Percentiles rank a stretch among this genome's conserved stretches.
Conservation (phyloP, 2,797 vertebrate species). For the Leuciscus waleckii region DNA sequence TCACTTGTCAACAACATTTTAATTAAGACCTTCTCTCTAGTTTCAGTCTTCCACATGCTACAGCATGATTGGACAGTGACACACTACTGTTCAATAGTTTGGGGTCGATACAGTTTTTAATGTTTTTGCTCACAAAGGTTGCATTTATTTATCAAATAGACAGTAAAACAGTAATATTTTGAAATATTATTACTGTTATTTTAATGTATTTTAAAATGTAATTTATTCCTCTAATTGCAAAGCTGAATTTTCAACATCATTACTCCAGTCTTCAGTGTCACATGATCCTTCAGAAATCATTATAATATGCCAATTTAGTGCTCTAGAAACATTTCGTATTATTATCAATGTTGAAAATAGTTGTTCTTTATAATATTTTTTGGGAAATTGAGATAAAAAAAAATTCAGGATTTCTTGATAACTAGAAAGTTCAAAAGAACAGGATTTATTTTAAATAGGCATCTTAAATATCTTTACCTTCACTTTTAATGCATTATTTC, state of each 20-base stretch:
- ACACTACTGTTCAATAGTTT: neutral
- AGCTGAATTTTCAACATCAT: neutral
- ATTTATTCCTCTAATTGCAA: neutral
- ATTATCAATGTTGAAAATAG: neutral
- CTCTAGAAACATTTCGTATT: neutral
- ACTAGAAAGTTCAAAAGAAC: neutral
- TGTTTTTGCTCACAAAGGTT: neutral
- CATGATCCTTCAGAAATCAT: neutral
- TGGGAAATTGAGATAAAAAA: neutral
- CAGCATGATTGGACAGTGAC: neutral
- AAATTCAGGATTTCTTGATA: neutral
- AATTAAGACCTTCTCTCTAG: neutral
- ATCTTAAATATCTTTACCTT: neutral
- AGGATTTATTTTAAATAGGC: neutral
- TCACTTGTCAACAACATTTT: slow-evolving; percentile 10
- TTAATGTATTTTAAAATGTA: neutral
- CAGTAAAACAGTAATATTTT: neutral
- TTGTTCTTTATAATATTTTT: neutral
- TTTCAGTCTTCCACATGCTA: neutral
- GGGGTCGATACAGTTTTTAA: neutral
- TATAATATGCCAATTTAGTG: neutral
- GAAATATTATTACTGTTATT: neutral
- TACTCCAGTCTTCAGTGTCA: neutral
- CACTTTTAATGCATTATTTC: too few relatives aligned
- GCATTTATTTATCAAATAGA: neutral